Base-by-base conservation (phyloP, 2,797 vertebrate species). In the Sitta carolinensis region DNA sequence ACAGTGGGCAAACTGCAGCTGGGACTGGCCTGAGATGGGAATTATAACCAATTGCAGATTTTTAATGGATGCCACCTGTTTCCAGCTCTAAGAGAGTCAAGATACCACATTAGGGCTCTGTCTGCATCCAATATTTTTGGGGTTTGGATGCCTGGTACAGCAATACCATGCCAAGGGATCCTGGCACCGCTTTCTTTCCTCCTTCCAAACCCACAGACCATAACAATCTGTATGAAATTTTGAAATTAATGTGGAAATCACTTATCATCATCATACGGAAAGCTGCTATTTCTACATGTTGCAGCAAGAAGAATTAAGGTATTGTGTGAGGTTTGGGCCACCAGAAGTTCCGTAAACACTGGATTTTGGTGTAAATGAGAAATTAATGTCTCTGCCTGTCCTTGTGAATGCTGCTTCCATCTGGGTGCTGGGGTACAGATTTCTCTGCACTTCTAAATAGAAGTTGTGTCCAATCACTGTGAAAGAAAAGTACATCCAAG, bases 31-130 rank as follows among this genome's bases (percentile, higher is more conserved):
- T 90, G 63, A 66, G 26, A 50, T 5, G 5, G 23, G 19, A 84
- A 74, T 57, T 58, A 48, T 26, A 94, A 90, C 50, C 15, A 73
- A 61, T 7, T 61, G 22, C 38, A 93, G 29, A 45, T 75, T 54
- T 86, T 83, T 87, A 89, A 90, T 87, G 47, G 64, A 51, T 91
- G 40, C 34, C 82, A 70, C 72, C 57, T 85, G 75, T 75, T 84
- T 57, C 38, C 54, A 90, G 7, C 27, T 70, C 47, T 64, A 63
- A 84, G 62, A 27, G 17, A 90, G 12, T 66, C 58, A 80, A 74
- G 61, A 90, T 30, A 47, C 1, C 0, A 1, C 13, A n/a, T 52
- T 48, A 52, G 50, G 11, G 7, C 20, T 78, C 23, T 1, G 15
- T 45, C 29, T 93, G 75, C 43, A 69, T 83, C 73, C 32, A 59